phyloP scores from a whole-genome alignment of 2,113 vertebrate genomes.

The Grallaria varia region DNA sequence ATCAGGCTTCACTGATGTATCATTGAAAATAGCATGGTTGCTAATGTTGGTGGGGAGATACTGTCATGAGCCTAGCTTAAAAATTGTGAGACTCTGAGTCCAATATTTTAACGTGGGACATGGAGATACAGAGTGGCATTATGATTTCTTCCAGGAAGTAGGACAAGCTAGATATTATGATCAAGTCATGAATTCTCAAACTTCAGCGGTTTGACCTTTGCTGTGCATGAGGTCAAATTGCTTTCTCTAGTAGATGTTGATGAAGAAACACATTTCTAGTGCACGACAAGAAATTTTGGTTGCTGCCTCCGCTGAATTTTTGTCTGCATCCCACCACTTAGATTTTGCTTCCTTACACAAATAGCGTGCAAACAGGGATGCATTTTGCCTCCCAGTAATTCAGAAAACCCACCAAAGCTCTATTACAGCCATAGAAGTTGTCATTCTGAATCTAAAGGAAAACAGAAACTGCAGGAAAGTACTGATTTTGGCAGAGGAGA shows the following conservation, averaged over 20 bases:
- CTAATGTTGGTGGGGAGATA: not conserved
- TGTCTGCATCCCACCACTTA: not conserved
- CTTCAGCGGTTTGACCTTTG: not conserved
- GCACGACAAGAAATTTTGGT: not conserved
- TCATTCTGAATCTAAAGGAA: not conserved
- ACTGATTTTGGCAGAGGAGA: not conserved
- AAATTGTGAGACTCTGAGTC: not conserved
- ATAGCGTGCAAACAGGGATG: not conserved
- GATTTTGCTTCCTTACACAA: not conserved
- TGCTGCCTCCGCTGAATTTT: not conserved
- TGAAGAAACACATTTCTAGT: not conserved
- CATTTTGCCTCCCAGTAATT: not conserved
- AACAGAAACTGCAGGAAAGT: not conserved
- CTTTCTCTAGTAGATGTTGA: not conserved
- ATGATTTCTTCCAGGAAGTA: not conserved
- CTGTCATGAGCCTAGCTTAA: not conserved
- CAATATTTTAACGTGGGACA: not conserved
- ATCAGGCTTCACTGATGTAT: not conserved
- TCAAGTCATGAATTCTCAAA: not conserved
- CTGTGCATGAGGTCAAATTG: not conserved
- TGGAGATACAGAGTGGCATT: not conserved
- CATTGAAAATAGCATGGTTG: not conserved
- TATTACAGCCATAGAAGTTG: rapidly evolving
- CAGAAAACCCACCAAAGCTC: not conserved
- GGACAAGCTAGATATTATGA: not conserved